Percentiles rank a stretch among this genome's conserved stretches.
phyloP scores from a whole-genome alignment of 2,113 vertebrate species.

The Platysteira castanea region DNA sequence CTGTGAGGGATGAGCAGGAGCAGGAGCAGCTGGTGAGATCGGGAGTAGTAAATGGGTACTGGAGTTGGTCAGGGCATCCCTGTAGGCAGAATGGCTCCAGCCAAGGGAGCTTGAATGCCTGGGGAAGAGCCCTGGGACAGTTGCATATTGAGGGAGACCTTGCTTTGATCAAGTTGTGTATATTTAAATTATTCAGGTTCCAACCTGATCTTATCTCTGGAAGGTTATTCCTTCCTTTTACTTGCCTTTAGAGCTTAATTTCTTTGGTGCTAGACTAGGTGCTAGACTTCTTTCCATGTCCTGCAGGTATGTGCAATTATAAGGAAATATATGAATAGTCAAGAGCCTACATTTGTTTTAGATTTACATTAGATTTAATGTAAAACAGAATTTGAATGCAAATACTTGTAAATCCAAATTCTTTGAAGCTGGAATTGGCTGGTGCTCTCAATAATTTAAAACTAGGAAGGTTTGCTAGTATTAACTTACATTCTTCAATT shows the following conservation, averaged over 20 bases:
- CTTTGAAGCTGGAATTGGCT: background rate
- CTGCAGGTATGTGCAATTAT: background rate
- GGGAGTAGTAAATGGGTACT: background rate
- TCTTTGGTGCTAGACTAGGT: background rate
- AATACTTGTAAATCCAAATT: conserved; percentile 31
- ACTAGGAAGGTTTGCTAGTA: background rate
- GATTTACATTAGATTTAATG: background rate
- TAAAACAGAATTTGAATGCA: background rate
- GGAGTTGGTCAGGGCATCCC: background rate
- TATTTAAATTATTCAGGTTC: background rate
- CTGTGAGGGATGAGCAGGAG: background rate
- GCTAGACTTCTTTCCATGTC: background rate
- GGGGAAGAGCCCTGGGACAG: background rate
- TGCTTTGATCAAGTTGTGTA: background rate
- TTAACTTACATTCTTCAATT: conserved; percentile 14
- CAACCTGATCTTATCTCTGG: background rate
- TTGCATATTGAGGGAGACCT: background rate
- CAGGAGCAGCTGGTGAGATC: background rate
- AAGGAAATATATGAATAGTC: background rate
- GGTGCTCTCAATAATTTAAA: background rate
- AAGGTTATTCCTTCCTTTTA: background rate
- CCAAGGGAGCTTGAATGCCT: background rate
- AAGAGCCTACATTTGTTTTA: background rate
- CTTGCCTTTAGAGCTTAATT: background rate
- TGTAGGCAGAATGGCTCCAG: background rate